Evolutionary conservation across 1,140 invertebrate genomes (phyloP), one percentile per base, ranked within the genome.

Genomic region (Coenobita brevimanus): DNA sequence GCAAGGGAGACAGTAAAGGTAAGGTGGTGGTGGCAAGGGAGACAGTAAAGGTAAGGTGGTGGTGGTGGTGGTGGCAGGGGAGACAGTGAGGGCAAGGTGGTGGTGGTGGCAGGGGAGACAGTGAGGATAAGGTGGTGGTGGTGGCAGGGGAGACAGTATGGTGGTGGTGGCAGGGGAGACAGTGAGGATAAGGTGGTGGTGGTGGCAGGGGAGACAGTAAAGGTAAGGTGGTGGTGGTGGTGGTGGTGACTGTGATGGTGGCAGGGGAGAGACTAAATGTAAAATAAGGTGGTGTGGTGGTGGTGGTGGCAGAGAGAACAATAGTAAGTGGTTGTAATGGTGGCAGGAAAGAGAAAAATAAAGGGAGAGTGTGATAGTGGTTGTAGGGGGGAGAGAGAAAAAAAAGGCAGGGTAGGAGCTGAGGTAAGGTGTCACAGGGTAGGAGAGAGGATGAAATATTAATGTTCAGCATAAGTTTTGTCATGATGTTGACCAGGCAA

Each of bases 1-100:
- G 21, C 0, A 17, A 33, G 6, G 17, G 27, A 10, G 38, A 6
- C 54, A 13, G 54, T 57, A 57, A 13, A 13, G 13, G n/a, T n/a
- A 57, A 57, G 54, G 10, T 24, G 76, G 76, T 21, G 6, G 15
- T 17, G 27, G 50, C 0, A 57, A 17, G 13, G 13, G 2, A 10
- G 60, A 57, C 33, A 36, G 33, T n/a, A 81, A n/a, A n/a, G n/a
- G n/a, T n/a, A n/a, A 81, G 27, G 78, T 81, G 17, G n/a, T 24
- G 33, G 13, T 8, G 6, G 6, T 76, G 30, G 6, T 4, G 38
- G 27, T 21, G 6, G 21, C 27, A 4, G 6, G 6, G 8, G 13
- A 10, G 15, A 0, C 10, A 15, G 15, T 1, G 24, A 38, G 3
- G 4, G 10, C 2, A 8, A n/a, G 0, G 24, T 76, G 21, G 3